Evolutionary conservation across 2,113 vertebrate genomes (phyloP), one percentile per base, ranked within the genome.

Genomic region (Mola mola): DNA sequence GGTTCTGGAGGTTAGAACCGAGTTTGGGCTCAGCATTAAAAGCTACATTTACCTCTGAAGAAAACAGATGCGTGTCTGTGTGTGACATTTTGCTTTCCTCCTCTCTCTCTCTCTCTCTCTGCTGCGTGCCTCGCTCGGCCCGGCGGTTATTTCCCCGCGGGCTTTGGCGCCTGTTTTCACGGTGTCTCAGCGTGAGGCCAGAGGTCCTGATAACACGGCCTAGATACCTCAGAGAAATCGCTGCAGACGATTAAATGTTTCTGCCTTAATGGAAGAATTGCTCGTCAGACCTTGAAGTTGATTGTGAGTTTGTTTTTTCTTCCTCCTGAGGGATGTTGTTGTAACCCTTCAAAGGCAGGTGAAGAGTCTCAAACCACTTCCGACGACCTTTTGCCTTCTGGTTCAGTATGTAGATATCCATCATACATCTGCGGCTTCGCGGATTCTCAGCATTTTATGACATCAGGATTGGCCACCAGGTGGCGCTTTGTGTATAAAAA

Each of bases 161-260:
- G 69, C 4, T 11, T 26, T 33, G 3, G 21, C 15, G 36, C 48
- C 50, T 61, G 57, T 53, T 47, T 52, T 51, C 55, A 15, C 29
- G 2, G 29, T 15, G 31, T 16, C 26, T 22, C 37, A 0, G 48
- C 22, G 51, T 4, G 52, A 26, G 56, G 8, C 24, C 52, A 47
- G 42, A 63, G 31, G 41, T 55, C 8, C 8, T 9, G 62, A 63
- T 13, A 52, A 80, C 47, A 1, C 31, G 15, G 50, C 31, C 59
- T 46, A 22, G 61, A 51, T 72, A 62, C 66, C 40, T 66, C 41
- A 34, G 15, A 24, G 51, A 71, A 79, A 66, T 62, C 65, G 7
- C 46, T 43, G 66, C 57, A 22, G 20, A 52, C 37, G 34, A 72
- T 59, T 72, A 57, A 66, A 59, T 51, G 40, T 49, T 62, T 34